A percentile compares a stretch with the other conserved stretches of the same genome.
These are phyloP conservation scores for Synanthedon myopaeformis DNA, from an alignment of 2,888 invertebrate species.

Conservation along the genomic window DNA sequence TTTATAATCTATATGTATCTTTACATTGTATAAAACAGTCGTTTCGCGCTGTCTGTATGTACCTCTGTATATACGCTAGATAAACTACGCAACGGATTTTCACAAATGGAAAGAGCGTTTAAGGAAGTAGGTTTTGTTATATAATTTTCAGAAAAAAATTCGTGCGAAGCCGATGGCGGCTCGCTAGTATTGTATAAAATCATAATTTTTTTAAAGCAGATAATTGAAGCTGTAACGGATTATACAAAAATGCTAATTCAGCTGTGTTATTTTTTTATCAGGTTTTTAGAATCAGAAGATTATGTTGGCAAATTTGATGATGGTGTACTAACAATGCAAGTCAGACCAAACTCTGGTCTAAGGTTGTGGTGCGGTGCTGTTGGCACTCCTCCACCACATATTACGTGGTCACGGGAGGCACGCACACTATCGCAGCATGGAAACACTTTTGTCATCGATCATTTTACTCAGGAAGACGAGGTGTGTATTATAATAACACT, in stretches of 20 bases:
- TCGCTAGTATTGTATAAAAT: neutral
- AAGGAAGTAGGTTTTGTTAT: too few relatives aligned
- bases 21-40: too few relatives aligned
- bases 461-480: conserved; percentile 47
- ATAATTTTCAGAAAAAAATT: too few relatives aligned
- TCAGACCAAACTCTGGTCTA: conserved; percentile 40
- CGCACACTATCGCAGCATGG: conserved; percentile 48
- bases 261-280: conserved; percentile 9
- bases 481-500: conserved; percentile 25
- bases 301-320: conserved; percentile 48
- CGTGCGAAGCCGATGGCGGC: neutral
- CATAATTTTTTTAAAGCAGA: too few relatives aligned
- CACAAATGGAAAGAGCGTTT: too few relatives aligned
- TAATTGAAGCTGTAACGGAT: too few relatives aligned
- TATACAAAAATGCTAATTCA: too few relatives aligned
- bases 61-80: too few relatives aligned
- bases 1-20: too few relatives aligned
- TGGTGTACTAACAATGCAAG: conserved; percentile 37
- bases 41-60: too few relatives aligned
- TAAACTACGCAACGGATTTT: too few relatives aligned
- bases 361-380: conserved; percentile 75
- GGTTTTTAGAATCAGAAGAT: conserved; percentile 54
- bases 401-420: conserved; percentile 70
- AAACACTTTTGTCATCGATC: conserved; percentile 44
- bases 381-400: conserved; percentile 71